Evolutionary conservation across 2,888 invertebrate genomes (phyloP), one percentile per base, ranked within the genome.

Genomic region (Synanthedon formicaeformis): DNA sequence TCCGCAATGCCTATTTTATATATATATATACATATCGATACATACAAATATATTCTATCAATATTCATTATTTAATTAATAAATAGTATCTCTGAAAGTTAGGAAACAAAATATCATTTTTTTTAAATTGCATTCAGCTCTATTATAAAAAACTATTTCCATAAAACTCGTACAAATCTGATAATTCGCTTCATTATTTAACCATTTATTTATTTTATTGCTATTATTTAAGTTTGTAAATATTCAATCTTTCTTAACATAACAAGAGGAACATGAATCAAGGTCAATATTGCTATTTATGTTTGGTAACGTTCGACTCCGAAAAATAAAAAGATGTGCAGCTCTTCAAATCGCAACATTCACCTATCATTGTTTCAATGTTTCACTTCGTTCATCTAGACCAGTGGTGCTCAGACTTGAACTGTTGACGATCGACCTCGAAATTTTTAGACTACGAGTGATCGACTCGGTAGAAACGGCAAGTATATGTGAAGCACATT

Each of bases 1-100:
- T 67, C 63, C 75, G 71, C 71, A 71, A 71, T 77, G 73, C 71
- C 75, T 87, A 84, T 23, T 23, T 23, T 23, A 23, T 23, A 23
- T 23, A 16, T 23, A 16, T 16, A 23, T 84, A 75, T 81, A 83
- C 78, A 83, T 70, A 69, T 83, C 75, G 84, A 85, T 88, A 89
- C 82, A 88, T 87, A 89, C 81, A 89, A 89, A 89, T 89, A 90
- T 90, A 85, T 81, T 89, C 89, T 89, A 87, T 89, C 81, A 87
- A 84, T 79, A 88, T 87, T 23, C 66, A 76, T 84, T 85, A 89
- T 73, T 75, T 72, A 64, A 88, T 89, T 87, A 45, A 89, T 90
- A 89, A 89, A 88, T 90, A 90, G 86, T 89, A 78, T 81, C 86
- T 88, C 87, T 88, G 83, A 84, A 88, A 87, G 88, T 89, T 89